Conservation (phyloP, 2,888 invertebrate species). For the Eilema caniola region DNA sequence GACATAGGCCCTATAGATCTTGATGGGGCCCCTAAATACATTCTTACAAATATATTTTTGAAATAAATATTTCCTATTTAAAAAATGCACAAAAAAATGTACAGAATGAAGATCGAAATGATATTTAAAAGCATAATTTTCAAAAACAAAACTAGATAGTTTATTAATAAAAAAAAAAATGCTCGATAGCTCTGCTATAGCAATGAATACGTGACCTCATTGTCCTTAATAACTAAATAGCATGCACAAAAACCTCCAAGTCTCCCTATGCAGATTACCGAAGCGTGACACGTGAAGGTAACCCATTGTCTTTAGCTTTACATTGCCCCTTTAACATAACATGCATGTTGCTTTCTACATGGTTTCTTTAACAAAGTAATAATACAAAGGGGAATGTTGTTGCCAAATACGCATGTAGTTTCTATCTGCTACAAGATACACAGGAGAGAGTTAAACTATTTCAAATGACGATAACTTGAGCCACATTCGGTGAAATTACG, state of each 20-base stretch:
- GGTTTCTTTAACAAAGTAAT: slow-evolving; percentile 13
- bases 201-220: slow-evolving; percentile 9
- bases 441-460: background rate
- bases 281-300: slow-evolving; percentile 24
- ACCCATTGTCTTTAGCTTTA: slow-evolving; percentile 19
- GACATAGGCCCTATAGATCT: too few species aligned
- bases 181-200: background rate
- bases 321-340: slow-evolving; percentile 14
- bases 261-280: slow-evolving; percentile 16
- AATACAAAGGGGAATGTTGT: slow-evolving; percentile 10
- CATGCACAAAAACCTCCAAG: slow-evolving; percentile 14
- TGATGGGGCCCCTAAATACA: too few species aligned
- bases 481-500: too few species aligned
- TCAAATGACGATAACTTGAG: too few species aligned
- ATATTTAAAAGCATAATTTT: background rate
- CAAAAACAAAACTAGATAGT: background rate
- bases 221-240: slow-evolving; percentile 11
- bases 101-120: background rate
- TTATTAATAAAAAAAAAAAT: background rate
- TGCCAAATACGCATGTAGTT: background rate
- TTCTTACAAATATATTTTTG: too few species aligned
- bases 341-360: slow-evolving; percentile 17
- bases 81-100: background rate
- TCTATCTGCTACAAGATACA: background rate
- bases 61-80: background rate